Evolutionary conservation across 2,797 vertebrate genomes (phyloP).

Genomic region (Propithecus perrieri): DNA sequence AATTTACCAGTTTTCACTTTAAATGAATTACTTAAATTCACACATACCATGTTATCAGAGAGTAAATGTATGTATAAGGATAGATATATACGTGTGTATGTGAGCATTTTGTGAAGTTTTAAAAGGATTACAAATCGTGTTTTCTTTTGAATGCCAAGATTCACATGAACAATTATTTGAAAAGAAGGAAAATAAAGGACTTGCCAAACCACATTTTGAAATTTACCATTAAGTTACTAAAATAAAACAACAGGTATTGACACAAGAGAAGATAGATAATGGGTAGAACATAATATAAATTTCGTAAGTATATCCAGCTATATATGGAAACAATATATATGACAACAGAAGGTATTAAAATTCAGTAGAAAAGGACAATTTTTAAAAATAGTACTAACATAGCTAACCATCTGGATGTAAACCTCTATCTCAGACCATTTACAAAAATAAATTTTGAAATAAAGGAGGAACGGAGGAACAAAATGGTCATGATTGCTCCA

Average conservation of each 20-base stretch:
- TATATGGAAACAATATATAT: not conserved
- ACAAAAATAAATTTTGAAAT: conserved; percentile 50
- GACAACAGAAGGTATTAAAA: conserved; percentile 41
- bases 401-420: conserved; percentile 19
- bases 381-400: not conserved
- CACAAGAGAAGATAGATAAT: conserved; percentile 23
- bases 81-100: not conserved
- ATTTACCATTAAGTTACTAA: conserved; percentile 45
- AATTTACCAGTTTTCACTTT: conserved; percentile 46
- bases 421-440: conserved; percentile 5
- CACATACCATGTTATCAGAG: not conserved
- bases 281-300: conserved; percentile 35
- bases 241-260: conserved; percentile 29
- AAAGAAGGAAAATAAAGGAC: conserved; percentile 43
- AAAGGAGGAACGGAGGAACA: conserved; percentile 46
- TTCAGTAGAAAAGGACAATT: conserved; percentile 39
- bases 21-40: conserved; percentile 54
- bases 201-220: conserved; percentile 33
- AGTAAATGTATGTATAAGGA: not conserved
- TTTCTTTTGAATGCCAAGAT: conserved; percentile 42
- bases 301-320: conserved; percentile 3
- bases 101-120: conserved; percentile 12
- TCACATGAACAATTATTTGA: conserved; percentile 42
- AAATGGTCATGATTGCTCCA: not conserved
- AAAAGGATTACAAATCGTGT: conserved; percentile 22